Conservation (phyloP, 2,888 invertebrate genomes). For the Caenorhabditis afra region DNA sequence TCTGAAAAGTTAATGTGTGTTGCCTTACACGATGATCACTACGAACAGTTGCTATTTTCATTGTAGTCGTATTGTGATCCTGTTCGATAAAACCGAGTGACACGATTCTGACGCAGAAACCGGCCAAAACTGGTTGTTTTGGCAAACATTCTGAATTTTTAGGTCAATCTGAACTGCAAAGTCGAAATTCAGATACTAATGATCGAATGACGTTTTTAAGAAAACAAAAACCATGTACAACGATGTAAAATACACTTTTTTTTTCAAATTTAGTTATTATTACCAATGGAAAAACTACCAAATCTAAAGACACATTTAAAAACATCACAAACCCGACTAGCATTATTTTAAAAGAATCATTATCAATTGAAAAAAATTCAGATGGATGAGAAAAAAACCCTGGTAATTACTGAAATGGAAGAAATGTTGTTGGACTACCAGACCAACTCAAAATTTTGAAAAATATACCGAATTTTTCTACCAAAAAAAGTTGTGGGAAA, state of each 20-base stretch:
- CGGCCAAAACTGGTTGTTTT: conserved; percentile 14
- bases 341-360: not conserved
- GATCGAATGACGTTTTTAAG: not conserved
- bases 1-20: conserved; percentile 15
- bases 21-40: no score
- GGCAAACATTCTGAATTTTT: conserved; percentile 52
- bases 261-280: no score
- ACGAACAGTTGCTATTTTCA: not conserved
- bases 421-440: not conserved
- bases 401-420: no score
- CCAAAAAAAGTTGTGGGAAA: not conserved
- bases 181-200: not conserved
- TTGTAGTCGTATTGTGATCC: conserved; percentile 15
- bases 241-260: no score
- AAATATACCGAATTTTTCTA: no score
- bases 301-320: not conserved
- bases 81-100: conserved; percentile 8
- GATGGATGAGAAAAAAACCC: no score
- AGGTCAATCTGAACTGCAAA: no score
- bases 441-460: conserved; percentile 1
- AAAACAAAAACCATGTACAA: no score
- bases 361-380: not conserved
- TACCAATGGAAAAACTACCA: not conserved
- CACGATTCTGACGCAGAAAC: conserved; percentile 11
- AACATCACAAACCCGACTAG: not conserved